A percentile compares a stretch with the other conserved stretches of the same genome.
These are phyloP conservation scores for Standfussiana lucernea DNA, from an alignment of 2,888 invertebrate species.

Conservation along the genomic window DNA sequence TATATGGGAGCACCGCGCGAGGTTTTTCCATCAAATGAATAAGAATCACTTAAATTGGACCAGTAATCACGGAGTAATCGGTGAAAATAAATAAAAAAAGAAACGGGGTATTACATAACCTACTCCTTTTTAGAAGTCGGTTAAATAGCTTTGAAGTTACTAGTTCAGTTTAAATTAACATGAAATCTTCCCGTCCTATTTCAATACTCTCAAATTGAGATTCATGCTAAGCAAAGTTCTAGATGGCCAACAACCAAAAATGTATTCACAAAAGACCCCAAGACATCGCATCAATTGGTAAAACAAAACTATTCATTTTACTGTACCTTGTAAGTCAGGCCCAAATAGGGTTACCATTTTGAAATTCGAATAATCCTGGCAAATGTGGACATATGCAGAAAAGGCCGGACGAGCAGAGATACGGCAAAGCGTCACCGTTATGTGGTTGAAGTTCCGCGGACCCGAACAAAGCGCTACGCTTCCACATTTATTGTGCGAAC, in stretches of 20 bases:
- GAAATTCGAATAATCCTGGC: background rate
- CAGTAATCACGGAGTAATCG: too few species aligned
- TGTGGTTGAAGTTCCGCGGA: too few species aligned
- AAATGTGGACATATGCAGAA: background rate
- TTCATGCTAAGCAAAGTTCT: slow-evolving; percentile 18
- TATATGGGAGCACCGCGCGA: too few species aligned
- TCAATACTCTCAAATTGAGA: slow-evolving; percentile 19
- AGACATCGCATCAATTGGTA: slow-evolving; percentile 37
- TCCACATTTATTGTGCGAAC: too few species aligned
- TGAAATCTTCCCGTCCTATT: background rate
- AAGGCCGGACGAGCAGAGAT: background rate
- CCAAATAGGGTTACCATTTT: background rate
- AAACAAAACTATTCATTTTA: slow-evolving; percentile 28
- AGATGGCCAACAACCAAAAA: slow-evolving; percentile 12
- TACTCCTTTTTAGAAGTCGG: too few species aligned
- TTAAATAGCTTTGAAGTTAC: too few species aligned
- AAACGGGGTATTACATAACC: too few species aligned
- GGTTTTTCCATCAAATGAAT: too few species aligned
- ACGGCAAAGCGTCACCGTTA: too few species aligned
- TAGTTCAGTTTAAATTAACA: background rate
- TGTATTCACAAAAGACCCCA: slow-evolving; percentile 29
- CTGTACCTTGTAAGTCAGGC: slow-evolving; percentile 20
- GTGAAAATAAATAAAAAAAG: too few species aligned
- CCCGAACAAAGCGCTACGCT: too few species aligned
- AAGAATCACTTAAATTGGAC: too few species aligned